Conservation (phyloP, 2,888 invertebrate genomes). For the Phrixothrix hirtus region DNA sequence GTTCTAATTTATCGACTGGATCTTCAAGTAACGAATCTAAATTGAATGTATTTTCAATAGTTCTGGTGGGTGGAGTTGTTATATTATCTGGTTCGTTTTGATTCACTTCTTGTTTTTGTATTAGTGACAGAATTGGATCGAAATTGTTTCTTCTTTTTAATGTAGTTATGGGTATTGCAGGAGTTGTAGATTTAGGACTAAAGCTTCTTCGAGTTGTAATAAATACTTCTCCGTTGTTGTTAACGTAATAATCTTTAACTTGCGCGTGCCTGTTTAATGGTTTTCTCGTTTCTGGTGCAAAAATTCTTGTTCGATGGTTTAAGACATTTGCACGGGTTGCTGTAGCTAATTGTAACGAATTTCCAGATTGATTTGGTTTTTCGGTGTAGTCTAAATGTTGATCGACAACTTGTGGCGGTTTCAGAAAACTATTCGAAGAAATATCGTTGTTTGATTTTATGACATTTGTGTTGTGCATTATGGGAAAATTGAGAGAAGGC, state of each 20-base stretch:
- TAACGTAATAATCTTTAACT: slow-evolving; percentile 50
- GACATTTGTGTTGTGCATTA: slow-evolving; percentile 23
- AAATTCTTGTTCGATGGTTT: slow-evolving; percentile 48
- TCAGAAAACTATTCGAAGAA: slow-evolving; percentile 32
- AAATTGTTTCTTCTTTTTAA: slow-evolving; percentile 44
- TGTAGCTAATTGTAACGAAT: slow-evolving; percentile 28
- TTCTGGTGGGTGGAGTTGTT: slow-evolving; percentile 14
- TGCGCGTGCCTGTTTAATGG: slow-evolving; percentile 39
- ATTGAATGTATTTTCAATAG: slow-evolving; percentile 51
- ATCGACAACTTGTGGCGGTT: slow-evolving; percentile 41
- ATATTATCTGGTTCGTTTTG: slow-evolving; percentile 36
- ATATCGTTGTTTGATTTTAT: slow-evolving; percentile 20
- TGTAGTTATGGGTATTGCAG: slow-evolving; percentile 40
- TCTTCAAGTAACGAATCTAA: slow-evolving; percentile 64
- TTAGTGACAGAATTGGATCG: slow-evolving; percentile 35
- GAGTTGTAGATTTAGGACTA: slow-evolving; percentile 41
- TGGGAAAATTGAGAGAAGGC: slow-evolving; percentile 32
- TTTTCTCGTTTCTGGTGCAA: slow-evolving; percentile 46
- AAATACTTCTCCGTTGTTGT: slow-evolving; percentile 50
- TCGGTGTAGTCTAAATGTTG: slow-evolving; percentile 46
- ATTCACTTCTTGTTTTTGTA: slow-evolving; percentile 25
- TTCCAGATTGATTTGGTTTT: slow-evolving; percentile 12
- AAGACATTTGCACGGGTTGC: slow-evolving; percentile 39
- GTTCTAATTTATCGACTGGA: slow-evolving; percentile 57
- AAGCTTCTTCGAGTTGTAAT: slow-evolving; percentile 41